Evolutionary conservation across 2,113 vertebrate genomes (phyloP).

Genomic region (Dunckerocampus dactyliophorus): DNA sequence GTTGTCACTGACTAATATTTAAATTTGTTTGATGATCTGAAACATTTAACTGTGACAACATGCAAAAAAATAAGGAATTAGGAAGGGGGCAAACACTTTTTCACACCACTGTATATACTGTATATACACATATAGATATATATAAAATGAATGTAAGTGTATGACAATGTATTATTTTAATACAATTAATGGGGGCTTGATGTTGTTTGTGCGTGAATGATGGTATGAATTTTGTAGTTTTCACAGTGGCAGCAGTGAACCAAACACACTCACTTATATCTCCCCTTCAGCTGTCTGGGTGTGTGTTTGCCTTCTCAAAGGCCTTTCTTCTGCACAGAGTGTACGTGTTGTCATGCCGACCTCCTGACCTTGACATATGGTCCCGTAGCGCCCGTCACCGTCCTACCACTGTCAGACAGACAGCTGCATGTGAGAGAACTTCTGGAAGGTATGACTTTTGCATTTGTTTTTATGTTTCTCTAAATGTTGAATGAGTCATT

Average conservation of each 20-base stretch:
- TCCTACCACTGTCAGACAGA: neutral
- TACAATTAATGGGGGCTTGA: too few relatives aligned
- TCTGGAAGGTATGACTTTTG: neutral
- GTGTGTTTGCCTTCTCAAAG: neutral
- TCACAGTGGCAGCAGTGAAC: constrained; percentile 1
- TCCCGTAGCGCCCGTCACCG: neutral
- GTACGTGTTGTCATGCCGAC: constrained; percentile 6
- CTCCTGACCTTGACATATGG: constrained; percentile 37
- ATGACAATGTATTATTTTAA: too few relatives aligned
- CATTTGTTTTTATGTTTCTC: neutral
- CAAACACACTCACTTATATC: constrained; percentile 2
- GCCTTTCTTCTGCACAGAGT: neutral
- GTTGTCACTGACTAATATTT: too few relatives aligned
- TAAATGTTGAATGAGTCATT: neutral
- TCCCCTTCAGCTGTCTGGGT: constrained; percentile 33
- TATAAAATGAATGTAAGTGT: too few relatives aligned
- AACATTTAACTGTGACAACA: too few relatives aligned
- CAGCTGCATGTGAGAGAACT: constrained; percentile 10
- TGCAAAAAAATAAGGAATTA: too few relatives aligned
- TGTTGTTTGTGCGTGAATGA: too few relatives aligned
- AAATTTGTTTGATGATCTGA: too few relatives aligned
- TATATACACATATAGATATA: too few relatives aligned
- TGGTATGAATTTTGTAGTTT: too few relatives aligned
- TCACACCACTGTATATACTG: too few relatives aligned
- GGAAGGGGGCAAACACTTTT: too few relatives aligned